Percentiles rank a stretch among this genome's conserved stretches.
These are phyloP conservation scores for Ischnus inquisitorius DNA, from an alignment of 2,888 invertebrate species.

Conservation along the genomic window DNA sequence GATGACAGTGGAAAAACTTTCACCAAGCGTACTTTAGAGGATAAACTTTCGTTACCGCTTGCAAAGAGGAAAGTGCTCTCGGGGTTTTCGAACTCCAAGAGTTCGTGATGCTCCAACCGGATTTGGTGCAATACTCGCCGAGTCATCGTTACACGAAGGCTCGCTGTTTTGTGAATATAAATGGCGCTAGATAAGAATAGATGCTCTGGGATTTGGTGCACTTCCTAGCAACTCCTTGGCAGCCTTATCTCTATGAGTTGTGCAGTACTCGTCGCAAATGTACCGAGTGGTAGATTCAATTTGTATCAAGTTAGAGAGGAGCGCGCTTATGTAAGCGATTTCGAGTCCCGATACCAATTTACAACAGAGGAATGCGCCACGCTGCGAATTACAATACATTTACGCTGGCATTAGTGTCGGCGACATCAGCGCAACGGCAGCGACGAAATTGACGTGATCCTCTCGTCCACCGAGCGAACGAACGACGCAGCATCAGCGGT, in stretches of 20 bases:
- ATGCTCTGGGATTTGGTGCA: slow-evolving; percentile 39
- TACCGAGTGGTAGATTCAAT: slow-evolving; percentile 53
- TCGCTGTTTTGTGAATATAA: slow-evolving; percentile 45
- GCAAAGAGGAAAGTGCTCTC: slow-evolving; percentile 14
- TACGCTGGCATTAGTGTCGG: slow-evolving; percentile 55
- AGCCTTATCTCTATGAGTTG: slow-evolving; percentile 30
- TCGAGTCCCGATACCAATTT: neutral
- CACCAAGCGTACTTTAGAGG: neutral
- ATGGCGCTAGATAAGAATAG: slow-evolving; percentile 42
- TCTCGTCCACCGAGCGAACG: neutral
- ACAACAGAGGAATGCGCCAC: slow-evolving; percentile 17
- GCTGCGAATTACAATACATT: slow-evolving; percentile 61
- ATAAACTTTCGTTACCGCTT: slow-evolving; percentile 9
- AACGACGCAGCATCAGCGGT: slow-evolving; percentile 15
- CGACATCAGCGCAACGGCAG: slow-evolving; percentile 14
- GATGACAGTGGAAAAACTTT: neutral
- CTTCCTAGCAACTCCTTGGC: slow-evolving; percentile 29
- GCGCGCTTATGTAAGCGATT: slow-evolving; percentile 25
- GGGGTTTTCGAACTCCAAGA: slow-evolving; percentile 20
- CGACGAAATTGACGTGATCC: slow-evolving; percentile 58
- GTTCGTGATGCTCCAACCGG: slow-evolving; percentile 22
- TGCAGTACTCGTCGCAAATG: slow-evolving; percentile 11
- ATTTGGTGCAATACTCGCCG: slow-evolving; percentile 36
- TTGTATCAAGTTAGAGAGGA: slow-evolving; percentile 57
- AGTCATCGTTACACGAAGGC: slow-evolving; percentile 14